Evolutionary conservation across 2,888 invertebrate genomes (phyloP), one percentile per base, ranked within the genome.

Genomic region (Polia nebulosa): DNA sequence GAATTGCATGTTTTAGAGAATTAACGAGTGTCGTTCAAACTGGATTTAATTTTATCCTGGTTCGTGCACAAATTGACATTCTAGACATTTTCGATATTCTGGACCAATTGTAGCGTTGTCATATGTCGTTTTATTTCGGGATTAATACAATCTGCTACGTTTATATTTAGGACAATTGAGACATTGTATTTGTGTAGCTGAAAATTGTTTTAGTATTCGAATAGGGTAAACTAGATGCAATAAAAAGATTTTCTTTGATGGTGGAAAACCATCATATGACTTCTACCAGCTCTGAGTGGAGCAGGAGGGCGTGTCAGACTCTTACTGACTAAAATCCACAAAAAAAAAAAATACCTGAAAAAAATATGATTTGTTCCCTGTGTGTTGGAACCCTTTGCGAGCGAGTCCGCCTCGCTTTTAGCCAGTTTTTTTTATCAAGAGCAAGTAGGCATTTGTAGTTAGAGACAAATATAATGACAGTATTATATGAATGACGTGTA

Each of bases 1-100:
- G 68, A 77, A 77, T 72, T 81, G 60, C 70, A 79, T 76, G 72
- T 74, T 77, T 75, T 75, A 64, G 51, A 72, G 68, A 56, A 66
- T 72, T 75, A 70, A 68, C 68, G 55, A 66, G 45, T 75, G 64
- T 63, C 64, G 39, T 62, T 76, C 67, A 75, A 71, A 67, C 29
- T 58, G 65, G 67, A 67, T 80, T 80, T 65, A 70, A 82, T 84
- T 78, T 70, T 45, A 76, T 73, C 49, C 57, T 32, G 47, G 29
- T 58, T 67, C 25, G 58, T 49, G 34, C n/a, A 59, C 27, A 29
- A 73, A 72, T 78, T 78, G 68, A 76, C 59, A 49, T 68, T 67
- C 32, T 47, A 63, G 44, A 52, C 17, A n/a, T 20, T 41, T n/a
- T 27, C 34, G n/a, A 69, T 20, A 62, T 63, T 51, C 17, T 4